phyloP scores from a whole-genome alignment of 2,113 vertebrate genomes.

The Odocoileus virginianus region DNA sequence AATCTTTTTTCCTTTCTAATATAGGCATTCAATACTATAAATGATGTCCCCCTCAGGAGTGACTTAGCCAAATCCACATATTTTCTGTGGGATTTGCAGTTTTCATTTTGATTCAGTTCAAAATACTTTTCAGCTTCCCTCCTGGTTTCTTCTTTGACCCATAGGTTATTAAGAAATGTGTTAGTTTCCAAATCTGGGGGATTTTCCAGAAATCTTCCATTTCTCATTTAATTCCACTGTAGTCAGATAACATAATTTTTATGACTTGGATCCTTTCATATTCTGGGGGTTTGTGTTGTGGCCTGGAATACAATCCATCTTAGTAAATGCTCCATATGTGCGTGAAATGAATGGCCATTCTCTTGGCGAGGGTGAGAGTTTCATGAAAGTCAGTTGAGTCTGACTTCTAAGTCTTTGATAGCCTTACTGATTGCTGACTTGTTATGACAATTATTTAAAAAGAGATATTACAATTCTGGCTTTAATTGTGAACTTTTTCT shows the following conservation, averaged over 20 bases:
- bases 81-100: neutral
- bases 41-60: no score
- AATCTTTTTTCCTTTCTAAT: neutral
- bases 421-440: neutral
- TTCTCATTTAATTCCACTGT: neutral
- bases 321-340: rapidly evolving
- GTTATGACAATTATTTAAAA: no score
- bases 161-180: neutral
- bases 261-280: neutral
- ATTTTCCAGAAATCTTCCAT: neutral
- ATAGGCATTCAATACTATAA: no score
- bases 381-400: no score
- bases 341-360: no score
- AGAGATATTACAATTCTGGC: neutral
- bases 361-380: no score
- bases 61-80: neutral
- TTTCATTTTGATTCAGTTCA: neutral
- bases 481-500: neutral
- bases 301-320: neutral
- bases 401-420: rapidly evolving
- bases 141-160: neutral
- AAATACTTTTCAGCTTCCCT: neutral
- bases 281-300: no score
- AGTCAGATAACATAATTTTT: neutral
- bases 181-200: neutral